Percentiles rank a stretch among this genome's conserved stretches.
These are phyloP conservation scores for Gymnothorax javanicus DNA, from an alignment of 2,797 vertebrate genomes.

Conservation along the genomic window DNA sequence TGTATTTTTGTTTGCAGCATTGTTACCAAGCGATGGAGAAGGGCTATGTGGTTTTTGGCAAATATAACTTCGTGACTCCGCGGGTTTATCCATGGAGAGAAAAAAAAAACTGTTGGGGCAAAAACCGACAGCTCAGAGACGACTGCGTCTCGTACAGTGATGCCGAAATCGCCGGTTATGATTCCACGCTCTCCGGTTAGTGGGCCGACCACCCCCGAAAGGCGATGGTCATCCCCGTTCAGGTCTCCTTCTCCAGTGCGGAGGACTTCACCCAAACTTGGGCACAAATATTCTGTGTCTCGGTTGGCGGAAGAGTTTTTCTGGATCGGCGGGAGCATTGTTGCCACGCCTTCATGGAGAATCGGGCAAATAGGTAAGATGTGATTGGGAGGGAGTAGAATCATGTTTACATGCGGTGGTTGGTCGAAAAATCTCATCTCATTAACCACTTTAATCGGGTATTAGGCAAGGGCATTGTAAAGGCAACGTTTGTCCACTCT, in stretches of 20 bases:
- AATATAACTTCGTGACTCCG: slow-evolving; percentile 23
- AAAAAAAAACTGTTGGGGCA: slow-evolving; percentile 16
- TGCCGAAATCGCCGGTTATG: slow-evolving; percentile 53
- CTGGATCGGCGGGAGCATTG: slow-evolving; percentile 80
- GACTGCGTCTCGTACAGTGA: slow-evolving; percentile 44
- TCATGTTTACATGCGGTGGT: not conserved
- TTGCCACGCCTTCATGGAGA: slow-evolving; percentile 78
- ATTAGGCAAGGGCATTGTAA: not conserved
- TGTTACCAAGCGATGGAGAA: not conserved
- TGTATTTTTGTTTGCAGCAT: not conserved
- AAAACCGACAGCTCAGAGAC: slow-evolving; percentile 53
- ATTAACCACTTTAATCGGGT: not conserved
- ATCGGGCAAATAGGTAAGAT: slow-evolving; percentile 85
- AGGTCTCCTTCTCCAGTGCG: slow-evolving; percentile 45
- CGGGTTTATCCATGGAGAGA: slow-evolving; percentile 53
- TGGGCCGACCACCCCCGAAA: slow-evolving; percentile 49
- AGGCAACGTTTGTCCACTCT: not conserved
- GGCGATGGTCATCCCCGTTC: slow-evolving; percentile 32
- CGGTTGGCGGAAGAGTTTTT: slow-evolving; percentile 78
- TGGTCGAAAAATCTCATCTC: slow-evolving; percentile 2
- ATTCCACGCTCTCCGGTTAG: slow-evolving; percentile 44
- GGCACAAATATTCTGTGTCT: slow-evolving; percentile 62
- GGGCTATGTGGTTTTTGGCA: slow-evolving; percentile 39
- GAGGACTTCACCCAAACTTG: slow-evolving; percentile 51
- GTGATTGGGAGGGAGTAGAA: not conserved